A percentile compares a stretch with the other conserved stretches of the same genome.
phyloP scores from a whole-genome alignment of 1,140 invertebrate species.

The Diabrotica undecimpunctata region DNA sequence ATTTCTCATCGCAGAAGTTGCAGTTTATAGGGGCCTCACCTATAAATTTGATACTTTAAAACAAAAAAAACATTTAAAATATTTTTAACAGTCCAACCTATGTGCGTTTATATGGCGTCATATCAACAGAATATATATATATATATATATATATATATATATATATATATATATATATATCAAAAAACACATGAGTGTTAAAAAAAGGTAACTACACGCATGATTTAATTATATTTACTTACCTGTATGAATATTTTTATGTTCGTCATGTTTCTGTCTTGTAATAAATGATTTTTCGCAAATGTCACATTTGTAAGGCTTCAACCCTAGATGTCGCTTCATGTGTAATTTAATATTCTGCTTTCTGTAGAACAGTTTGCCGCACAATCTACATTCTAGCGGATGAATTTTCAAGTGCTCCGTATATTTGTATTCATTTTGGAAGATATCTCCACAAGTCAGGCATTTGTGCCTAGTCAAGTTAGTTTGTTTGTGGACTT shows the following conservation, averaged over 20 bases:
- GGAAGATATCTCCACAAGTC: slow-evolving; percentile 59
- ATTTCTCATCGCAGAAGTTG: slow-evolving; percentile 75
- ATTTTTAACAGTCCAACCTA: too few relatives aligned
- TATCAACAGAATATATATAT: too few relatives aligned
- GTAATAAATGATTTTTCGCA: slow-evolving; percentile 77
- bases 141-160: too few relatives aligned
- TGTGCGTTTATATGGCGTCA: too few relatives aligned
- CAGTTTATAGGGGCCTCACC: slow-evolving; percentile 76
- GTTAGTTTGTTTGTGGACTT: slow-evolving; percentile 44
- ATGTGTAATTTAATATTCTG: slow-evolving; percentile 60
- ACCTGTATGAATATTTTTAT: slow-evolving; percentile 75
- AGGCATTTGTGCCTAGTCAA: slow-evolving; percentile 49
- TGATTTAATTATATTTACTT: not conserved
- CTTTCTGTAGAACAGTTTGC: slow-evolving; percentile 70
- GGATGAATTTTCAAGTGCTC: slow-evolving; percentile 73
- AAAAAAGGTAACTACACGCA: too few relatives aligned
- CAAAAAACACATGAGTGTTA: too few relatives aligned
- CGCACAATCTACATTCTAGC: slow-evolving; percentile 72
- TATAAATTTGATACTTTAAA: not conserved
- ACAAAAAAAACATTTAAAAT: too few relatives aligned
- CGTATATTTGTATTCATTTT: slow-evolving; percentile 59
- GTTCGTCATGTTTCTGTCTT: slow-evolving; percentile 72
- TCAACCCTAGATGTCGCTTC: slow-evolving; percentile 64
- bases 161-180: too few relatives aligned
- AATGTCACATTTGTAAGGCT: slow-evolving; percentile 69